phyloP scores from a whole-genome alignment of 2,888 invertebrate species.

The Amphimallon solstitiale region DNA sequence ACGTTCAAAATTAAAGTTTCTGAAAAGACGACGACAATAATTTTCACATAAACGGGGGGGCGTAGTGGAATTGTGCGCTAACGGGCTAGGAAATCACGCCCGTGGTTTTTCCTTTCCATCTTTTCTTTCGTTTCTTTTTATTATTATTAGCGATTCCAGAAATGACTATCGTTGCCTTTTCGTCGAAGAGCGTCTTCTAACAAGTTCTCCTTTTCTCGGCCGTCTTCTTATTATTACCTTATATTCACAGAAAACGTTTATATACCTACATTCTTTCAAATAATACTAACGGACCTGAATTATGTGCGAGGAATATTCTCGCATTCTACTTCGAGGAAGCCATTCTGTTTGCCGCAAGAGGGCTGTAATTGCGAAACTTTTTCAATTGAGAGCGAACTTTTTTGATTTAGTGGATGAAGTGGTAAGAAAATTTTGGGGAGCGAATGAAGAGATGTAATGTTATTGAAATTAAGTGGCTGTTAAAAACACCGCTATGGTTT shows the following conservation, averaged over 20 bases:
- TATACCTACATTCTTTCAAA: not conserved
- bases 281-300: not conserved
- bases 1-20: constrained; percentile 11
- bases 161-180: not conserved
- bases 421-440: too few species aligned
- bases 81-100: not conserved
- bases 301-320: not conserved
- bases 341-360: not conserved
- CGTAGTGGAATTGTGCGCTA: not conserved
- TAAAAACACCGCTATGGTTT: too few species aligned
- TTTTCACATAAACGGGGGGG: constrained; percentile 1
- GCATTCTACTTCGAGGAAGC: not conserved
- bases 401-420: not conserved
- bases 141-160: constrained; percentile 1
- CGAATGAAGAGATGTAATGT: too few species aligned
- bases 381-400: constrained; percentile 29
- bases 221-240: not conserved
- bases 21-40: constrained; percentile 7
- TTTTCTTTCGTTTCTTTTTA: too few species aligned
- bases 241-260: not conserved
- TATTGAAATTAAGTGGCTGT: too few species aligned
- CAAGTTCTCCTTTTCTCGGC: not conserved
- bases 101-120: not conserved
- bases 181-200: not conserved
- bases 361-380: constrained; percentile 35